phyloP scores from a whole-genome alignment of 2,888 invertebrate genomes.

The Phrixothrix hirtus region DNA sequence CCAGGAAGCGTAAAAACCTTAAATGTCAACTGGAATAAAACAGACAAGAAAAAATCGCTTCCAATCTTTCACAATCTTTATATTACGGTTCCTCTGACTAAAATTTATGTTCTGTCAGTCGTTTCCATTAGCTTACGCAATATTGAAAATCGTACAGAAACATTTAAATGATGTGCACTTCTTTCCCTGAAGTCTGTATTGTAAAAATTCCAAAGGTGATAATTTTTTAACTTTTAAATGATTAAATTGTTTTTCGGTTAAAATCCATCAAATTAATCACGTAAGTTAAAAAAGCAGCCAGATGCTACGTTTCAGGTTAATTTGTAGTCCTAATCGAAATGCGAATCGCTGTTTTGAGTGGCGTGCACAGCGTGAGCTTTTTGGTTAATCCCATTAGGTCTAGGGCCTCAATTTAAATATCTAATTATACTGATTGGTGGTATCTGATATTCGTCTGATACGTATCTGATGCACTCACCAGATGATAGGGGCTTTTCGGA shows the following conservation, averaged over 20 bases:
- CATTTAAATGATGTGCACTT: constrained; percentile 6
- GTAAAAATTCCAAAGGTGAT: not conserved
- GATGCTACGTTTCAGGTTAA: constrained; percentile 25
- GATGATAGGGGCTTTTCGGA: constrained; percentile 33
- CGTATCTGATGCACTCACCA: constrained; percentile 40
- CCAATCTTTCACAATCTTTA: constrained; percentile 55
- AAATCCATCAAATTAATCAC: not conserved
- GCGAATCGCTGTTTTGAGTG: constrained; percentile 35
- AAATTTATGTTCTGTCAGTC: constrained; percentile 52
- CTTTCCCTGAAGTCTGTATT: not conserved
- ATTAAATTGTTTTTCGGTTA: not conserved
- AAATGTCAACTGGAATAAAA: constrained; percentile 30
- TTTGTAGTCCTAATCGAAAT: constrained; percentile 34
- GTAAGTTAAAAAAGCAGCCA: constrained; percentile 5
- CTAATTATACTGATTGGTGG: constrained; percentile 45
- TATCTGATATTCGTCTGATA: constrained; percentile 41
- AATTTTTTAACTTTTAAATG: not conserved
- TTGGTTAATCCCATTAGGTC: constrained; percentile 36
- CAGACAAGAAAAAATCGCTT: constrained; percentile 49
- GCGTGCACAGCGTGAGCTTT: constrained; percentile 33
- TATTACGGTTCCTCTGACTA: constrained; percentile 49
- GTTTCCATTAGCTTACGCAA: constrained; percentile 40
- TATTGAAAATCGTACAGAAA: constrained; percentile 43
- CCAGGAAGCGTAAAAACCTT: constrained; percentile 21
- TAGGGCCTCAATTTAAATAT: constrained; percentile 43